Conservation (phyloP, 2,797 vertebrate genomes). For the Rhinella marina region DNA sequence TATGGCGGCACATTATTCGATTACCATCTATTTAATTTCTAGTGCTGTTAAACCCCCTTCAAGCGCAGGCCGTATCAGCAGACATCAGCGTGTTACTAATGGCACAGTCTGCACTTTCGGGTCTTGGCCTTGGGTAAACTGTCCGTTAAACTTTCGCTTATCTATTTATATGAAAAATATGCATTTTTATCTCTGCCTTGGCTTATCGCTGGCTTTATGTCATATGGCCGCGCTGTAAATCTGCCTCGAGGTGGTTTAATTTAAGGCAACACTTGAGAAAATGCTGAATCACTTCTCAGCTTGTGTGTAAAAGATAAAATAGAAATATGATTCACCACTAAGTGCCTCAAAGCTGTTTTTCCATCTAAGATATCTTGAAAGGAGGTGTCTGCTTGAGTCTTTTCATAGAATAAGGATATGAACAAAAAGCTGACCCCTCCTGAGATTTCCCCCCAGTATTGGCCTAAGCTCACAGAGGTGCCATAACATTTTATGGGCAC, state of each 20-base stretch:
- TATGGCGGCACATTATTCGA: neutral
- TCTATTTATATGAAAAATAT: constrained; percentile 5
- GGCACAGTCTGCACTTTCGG: no score
- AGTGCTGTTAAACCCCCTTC: neutral
- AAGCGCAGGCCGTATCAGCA: neutral
- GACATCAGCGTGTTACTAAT: neutral
- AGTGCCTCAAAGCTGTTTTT: neutral
- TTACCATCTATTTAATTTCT: neutral
- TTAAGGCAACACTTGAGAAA: neutral
- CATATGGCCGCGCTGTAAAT: neutral
- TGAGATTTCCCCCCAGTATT: neutral
- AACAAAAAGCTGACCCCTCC: neutral
- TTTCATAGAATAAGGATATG: neutral
- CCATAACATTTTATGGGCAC: neutral
- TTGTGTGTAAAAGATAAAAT: neutral
- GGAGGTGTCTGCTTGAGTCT: neutral
- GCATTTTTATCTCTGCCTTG: neutral
- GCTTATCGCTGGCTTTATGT: neutral
- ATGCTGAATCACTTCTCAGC: constrained; percentile 3
- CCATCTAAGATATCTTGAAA: neutral
- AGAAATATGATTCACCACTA: neutral
- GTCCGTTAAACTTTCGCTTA: constrained; percentile 4
- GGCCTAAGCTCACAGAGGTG: no score
- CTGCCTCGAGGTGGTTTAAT: neutral
- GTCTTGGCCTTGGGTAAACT: neutral